These are phyloP conservation scores for Drosophila birchii DNA, from an alignment of 2,888 invertebrate species.

Conservation along the genomic window DNA sequence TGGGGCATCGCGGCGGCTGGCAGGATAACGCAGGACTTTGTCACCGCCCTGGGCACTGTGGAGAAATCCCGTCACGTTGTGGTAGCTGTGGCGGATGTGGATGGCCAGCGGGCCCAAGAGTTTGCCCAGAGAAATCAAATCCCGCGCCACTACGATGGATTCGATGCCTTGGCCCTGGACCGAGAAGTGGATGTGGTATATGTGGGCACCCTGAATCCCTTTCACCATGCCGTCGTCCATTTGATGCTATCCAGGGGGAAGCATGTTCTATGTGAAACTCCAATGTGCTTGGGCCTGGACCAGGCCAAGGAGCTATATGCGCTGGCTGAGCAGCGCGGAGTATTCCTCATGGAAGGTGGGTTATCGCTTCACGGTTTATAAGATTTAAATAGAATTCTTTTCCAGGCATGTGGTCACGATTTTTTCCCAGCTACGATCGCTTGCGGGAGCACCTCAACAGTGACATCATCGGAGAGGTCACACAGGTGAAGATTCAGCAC, in stretches of 20 bases:
- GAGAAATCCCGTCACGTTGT: slow-evolving; percentile 87
- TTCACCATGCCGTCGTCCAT: slow-evolving; percentile 89
- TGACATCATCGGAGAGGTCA: slow-evolving; percentile 89
- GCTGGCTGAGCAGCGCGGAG: slow-evolving; percentile 88
- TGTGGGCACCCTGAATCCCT: slow-evolving; percentile 90
- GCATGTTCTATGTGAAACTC: slow-evolving; percentile 95
- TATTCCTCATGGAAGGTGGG: slow-evolving; percentile 92
- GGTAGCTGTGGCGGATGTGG: slow-evolving; percentile 92
- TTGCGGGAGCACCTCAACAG: slow-evolving; percentile 88
- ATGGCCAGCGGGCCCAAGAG: slow-evolving; percentile 88
- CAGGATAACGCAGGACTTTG: slow-evolving; percentile 94
- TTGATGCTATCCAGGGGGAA: slow-evolving; percentile 92
- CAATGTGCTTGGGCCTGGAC: slow-evolving; percentile 91
- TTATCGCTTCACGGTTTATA: too few relatives aligned
- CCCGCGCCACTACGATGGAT: slow-evolving; percentile 90
- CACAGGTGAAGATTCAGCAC: slow-evolving; percentile 85
- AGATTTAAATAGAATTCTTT: neutral
- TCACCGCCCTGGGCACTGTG: slow-evolving; percentile 88
- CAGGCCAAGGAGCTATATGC: slow-evolving; percentile 89
- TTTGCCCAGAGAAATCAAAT: slow-evolving; percentile 92
- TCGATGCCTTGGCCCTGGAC: slow-evolving; percentile 90
- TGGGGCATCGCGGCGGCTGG: slow-evolving; percentile 96
- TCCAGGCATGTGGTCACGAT: slow-evolving; percentile 92
- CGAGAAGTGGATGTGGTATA: slow-evolving; percentile 93
- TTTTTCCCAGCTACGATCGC: slow-evolving; percentile 90